phyloP scores from a whole-genome alignment of 2,113 vertebrate species.

The Heteronetta atricapilla region DNA sequence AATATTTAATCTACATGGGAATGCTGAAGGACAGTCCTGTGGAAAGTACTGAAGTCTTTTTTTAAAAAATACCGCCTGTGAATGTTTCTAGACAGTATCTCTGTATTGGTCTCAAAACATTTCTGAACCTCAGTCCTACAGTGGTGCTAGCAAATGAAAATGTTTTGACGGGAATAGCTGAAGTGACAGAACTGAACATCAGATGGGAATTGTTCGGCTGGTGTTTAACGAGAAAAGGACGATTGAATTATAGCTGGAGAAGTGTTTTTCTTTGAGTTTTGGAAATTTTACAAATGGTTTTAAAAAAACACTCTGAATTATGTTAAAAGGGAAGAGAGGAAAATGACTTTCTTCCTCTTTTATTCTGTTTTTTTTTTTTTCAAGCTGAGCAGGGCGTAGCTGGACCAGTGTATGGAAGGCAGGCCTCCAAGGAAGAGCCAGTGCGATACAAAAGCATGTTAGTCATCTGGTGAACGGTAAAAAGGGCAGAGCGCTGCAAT shows the following conservation, averaged over 20 bases:
- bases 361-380: constrained; percentile 3
- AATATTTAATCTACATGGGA: neutral
- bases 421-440: neutral
- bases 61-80: neutral
- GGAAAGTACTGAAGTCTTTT: neutral
- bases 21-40: constrained; percentile 30
- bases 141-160: neutral
- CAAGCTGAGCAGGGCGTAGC: constrained; percentile 5
- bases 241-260: neutral
- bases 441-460: neutral
- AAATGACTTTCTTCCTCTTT: constrained; percentile 11
- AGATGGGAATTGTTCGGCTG: neutral
- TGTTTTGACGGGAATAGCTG: neutral
- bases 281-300: neutral
- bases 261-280: neutral
- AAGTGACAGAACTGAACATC: neutral
- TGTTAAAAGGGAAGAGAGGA: neutral
- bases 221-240: neutral
- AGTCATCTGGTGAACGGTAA: neutral
- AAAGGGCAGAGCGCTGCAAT: neutral
- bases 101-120: neutral
- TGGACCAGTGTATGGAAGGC: neutral
- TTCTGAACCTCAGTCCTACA: neutral
- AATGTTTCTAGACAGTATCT: neutral
- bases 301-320: neutral